phyloP scores from a whole-genome alignment of 1,140 invertebrate species.

The Zophobas morio region DNA sequence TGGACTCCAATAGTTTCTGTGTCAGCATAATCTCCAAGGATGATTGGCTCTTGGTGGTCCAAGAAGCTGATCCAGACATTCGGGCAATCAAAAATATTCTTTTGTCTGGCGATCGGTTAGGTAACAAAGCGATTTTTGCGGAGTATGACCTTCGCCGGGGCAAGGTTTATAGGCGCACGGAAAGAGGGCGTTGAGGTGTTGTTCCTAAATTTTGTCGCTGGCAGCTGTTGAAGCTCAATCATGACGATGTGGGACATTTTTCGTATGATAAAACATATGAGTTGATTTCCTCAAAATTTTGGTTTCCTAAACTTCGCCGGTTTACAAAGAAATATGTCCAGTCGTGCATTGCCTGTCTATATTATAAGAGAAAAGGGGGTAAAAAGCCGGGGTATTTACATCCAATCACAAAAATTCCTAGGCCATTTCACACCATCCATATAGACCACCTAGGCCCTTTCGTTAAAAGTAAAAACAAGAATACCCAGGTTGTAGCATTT shows the following conservation, averaged over 20 bases:
- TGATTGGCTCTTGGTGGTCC: constrained; percentile 60
- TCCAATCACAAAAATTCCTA: too few species aligned
- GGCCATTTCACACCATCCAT: too few species aligned
- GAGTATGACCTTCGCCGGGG: constrained; percentile 44
- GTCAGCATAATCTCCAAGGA: constrained; percentile 52
- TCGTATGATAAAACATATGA: constrained; percentile 59
- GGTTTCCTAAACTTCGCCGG: constrained; percentile 56
- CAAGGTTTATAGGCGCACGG: constrained; percentile 24
- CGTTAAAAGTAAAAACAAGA: too few species aligned
- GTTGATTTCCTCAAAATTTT: constrained; percentile 55
- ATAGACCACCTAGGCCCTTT: too few species aligned
- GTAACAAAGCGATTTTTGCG: constrained; percentile 50
- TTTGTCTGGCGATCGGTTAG: constrained; percentile 44
- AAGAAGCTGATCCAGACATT: constrained; percentile 56
- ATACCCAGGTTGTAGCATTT: too few species aligned
- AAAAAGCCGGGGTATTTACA: too few species aligned
- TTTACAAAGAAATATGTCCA: constrained; percentile 48
- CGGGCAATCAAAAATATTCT: constrained; percentile 54
- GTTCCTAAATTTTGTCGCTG: constrained; percentile 42
- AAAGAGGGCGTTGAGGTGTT: not conserved
- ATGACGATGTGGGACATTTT: constrained; percentile 64
- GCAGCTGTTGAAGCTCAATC: constrained; percentile 59
- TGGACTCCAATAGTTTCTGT: constrained; percentile 12
- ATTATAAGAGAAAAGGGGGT: too few species aligned
- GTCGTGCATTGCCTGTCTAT: too few species aligned